Evolutionary conservation across 2,797 vertebrate genomes (phyloP).

Genomic region (Alcedo atthis): DNA sequence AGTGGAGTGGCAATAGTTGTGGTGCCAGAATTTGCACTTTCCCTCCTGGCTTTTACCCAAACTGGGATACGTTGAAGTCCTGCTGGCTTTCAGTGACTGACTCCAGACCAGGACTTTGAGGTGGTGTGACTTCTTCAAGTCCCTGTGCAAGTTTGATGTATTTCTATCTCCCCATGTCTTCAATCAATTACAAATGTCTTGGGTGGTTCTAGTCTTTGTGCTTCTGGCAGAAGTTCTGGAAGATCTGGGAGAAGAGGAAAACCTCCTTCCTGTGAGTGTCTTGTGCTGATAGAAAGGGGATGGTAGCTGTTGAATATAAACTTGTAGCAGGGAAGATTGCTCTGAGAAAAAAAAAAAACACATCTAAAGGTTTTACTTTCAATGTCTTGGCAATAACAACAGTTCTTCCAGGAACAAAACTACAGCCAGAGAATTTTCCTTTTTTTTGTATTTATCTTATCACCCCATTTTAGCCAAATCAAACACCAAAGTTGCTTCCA

Average conservation of each 20-base stretch:
- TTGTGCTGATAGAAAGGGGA: not conserved
- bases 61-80: not conserved
- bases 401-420: not conserved
- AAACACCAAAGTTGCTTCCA: not conserved
- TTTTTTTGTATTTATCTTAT: not conserved
- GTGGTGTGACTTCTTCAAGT: not conserved
- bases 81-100: not conserved
- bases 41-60: not conserved
- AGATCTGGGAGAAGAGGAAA: not conserved
- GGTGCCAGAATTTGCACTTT: not conserved
- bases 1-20: not conserved
- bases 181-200: not conserved
- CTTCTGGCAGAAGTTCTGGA: not conserved
- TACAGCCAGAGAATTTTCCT: not conserved
- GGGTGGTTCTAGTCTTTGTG: not conserved
- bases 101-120: not conserved
- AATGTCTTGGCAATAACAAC: not conserved
- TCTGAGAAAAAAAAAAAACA: not conserved
- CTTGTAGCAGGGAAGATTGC: not conserved
- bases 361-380: not conserved
- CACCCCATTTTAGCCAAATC: not conserved
- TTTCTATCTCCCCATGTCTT: not conserved
- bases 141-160: not conserved
- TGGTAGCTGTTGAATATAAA: not conserved
- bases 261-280: not conserved